phyloP scores from a whole-genome alignment of 2,797 vertebrate genomes.

The Sebastes wilsoni region DNA sequence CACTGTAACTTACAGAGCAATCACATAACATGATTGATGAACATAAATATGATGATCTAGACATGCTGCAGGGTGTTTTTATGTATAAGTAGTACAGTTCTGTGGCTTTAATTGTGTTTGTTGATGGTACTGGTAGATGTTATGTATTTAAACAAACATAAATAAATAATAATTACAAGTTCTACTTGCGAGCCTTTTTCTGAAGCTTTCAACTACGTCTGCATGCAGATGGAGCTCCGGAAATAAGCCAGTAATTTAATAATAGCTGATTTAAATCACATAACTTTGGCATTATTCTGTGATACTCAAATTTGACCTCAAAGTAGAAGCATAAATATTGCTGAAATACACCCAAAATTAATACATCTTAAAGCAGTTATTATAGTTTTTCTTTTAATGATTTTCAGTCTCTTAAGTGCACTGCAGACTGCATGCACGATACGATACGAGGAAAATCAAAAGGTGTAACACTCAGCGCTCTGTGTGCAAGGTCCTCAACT shows the following conservation, averaged over 20 bases:
- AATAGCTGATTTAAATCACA: neutral
- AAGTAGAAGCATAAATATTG: neutral
- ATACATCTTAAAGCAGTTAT: neutral
- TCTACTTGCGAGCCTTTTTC: neutral
- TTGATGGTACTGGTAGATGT: accelerated
- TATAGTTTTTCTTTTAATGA: neutral
- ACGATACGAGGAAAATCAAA: constrained; percentile 47
- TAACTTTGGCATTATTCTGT: neutral
- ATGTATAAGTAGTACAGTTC: no score
- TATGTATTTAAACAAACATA: no score
- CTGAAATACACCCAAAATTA: neutral
- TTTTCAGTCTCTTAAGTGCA: neutral
- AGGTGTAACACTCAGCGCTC: constrained; percentile 67
- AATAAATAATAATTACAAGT: no score
- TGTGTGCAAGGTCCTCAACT: constrained; percentile 70
- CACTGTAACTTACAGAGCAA: neutral
- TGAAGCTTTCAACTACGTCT: neutral
- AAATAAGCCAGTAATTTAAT: neutral
- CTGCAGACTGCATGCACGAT: neutral
- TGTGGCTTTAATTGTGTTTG: no score
- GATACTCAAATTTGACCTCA: neutral
- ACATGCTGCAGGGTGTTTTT: no score
- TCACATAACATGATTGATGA: no score
- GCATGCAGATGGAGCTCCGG: neutral
- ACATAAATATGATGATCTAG: no score